Evolutionary conservation across 2,888 invertebrate species (phyloP), one percentile per base, ranked within the genome.

Genomic region (Spilarctia lutea): DNA sequence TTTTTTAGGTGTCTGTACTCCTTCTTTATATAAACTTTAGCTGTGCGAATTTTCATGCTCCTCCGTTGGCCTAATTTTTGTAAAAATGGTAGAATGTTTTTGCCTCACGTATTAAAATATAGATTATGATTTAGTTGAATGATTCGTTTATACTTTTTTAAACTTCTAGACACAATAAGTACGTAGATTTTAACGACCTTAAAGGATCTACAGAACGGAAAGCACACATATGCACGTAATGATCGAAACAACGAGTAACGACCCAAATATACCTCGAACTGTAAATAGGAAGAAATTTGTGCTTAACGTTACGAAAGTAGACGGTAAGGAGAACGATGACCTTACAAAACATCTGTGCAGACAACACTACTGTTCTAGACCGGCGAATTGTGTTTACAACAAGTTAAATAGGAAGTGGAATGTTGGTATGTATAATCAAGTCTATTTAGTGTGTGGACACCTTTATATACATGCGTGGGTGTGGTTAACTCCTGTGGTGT

Each of bases 301-400:
- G 16, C 63, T 45, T 35, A 56, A 35, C 56, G 69, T 74, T 84
- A 84, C 76, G 75, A 79, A 83, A 83, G 78, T 79, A 85, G 83
- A 83, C 73, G 76, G 33, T 35, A 71, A 68, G 83, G 65, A 63
- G 81, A 60, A 35, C 78, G 52, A 72, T 76, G 78, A 83, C 83
- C 83, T 72, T 69, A 71, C 73, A 30, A 69, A 80, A 71, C 83
- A 79, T 80, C 73, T 83, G 81, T 71, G 76, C 73, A 76, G 67
- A 73, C 78, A 78, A 70, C 63, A 65, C 74, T 72, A 78, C 73
- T 76, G 75, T n/a, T 73, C 72, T 71, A 75, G 68, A 83, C 68
- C 45, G 71, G 76, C 73, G 74, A 75, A 83, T 84, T 72, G 67
- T 67, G 27, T 68, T 68, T 7, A 60, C 52, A 24, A 18, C 35